phyloP scores from a whole-genome alignment of 2,113 vertebrate genomes.

The Origma solitaria region DNA sequence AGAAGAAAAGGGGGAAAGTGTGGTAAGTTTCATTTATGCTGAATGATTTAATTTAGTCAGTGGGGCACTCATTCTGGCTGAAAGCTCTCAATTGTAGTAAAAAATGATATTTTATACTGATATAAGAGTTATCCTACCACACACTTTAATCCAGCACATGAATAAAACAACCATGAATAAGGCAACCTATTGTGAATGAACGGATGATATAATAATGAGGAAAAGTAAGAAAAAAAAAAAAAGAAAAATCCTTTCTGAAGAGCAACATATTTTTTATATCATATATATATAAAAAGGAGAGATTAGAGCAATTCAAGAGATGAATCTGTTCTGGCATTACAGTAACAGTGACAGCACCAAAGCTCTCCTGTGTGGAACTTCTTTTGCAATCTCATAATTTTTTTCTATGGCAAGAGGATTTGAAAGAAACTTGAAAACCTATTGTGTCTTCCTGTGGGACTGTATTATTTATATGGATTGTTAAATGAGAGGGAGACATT shows the following conservation, averaged over 20 bases:
- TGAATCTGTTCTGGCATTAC: background rate
- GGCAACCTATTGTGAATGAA: background rate
- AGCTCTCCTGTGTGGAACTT: background rate
- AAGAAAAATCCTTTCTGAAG: background rate
- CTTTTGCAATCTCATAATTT: background rate
- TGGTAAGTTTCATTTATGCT: background rate
- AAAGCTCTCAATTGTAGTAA: background rate
- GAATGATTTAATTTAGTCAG: background rate
- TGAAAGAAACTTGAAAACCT: slow-evolving; percentile 14
- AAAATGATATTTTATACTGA: background rate
- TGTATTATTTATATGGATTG: background rate
- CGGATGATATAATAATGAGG: background rate
- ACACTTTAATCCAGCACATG: background rate
- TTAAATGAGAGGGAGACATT: background rate
- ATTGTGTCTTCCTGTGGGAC: background rate
- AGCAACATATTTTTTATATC: background rate
- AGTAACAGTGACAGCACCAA: background rate
- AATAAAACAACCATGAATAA: background rate
- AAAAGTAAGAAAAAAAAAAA: background rate
- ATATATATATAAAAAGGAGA: background rate
- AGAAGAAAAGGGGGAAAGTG: background rate
- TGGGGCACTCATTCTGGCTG: background rate
- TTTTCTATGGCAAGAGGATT: background rate
- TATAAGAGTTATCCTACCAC: background rate
- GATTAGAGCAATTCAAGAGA: background rate